phyloP scores from a whole-genome alignment of 2,113 vertebrate genomes.

The Colaptes auratus region DNA sequence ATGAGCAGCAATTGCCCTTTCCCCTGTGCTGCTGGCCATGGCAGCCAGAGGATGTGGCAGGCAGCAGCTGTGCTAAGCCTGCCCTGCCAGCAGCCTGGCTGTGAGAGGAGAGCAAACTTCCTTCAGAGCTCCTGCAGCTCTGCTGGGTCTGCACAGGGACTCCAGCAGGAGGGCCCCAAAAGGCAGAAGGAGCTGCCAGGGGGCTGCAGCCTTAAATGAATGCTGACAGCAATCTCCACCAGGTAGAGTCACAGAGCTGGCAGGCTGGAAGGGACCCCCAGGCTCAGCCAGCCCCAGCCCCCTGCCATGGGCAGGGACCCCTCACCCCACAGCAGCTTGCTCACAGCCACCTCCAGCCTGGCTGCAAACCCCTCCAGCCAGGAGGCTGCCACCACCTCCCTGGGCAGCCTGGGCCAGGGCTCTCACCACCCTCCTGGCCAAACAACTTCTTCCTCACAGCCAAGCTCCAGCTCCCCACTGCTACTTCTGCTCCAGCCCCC shows the following conservation, averaged over 20 bases:
- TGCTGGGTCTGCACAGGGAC: neutral
- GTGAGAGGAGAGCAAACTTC: conserved; percentile 12
- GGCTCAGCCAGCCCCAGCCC: too few relatives aligned
- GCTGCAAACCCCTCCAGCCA: too few relatives aligned
- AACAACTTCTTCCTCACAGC: too few relatives aligned
- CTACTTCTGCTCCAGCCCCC: too few relatives aligned
- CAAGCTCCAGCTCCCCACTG: too few relatives aligned
- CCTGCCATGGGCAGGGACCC: too few relatives aligned
- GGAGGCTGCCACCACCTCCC: too few relatives aligned
- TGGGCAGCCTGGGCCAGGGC: too few relatives aligned
- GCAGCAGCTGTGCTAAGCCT: conserved; percentile 26
- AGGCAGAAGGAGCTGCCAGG: neutral
- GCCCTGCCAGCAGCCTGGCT: conserved; percentile 13
- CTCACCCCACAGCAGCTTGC: too few relatives aligned
- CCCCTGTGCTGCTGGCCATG: neutral
- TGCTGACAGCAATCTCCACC: neutral
- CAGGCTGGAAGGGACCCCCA: too few relatives aligned
- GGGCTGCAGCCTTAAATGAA: neutral
- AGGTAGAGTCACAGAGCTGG: neutral
- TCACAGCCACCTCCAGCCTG: too few relatives aligned
- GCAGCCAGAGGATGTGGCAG: neutral
- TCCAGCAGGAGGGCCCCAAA: neutral
- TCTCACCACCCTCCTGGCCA: too few relatives aligned
- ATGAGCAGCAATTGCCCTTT: neutral
- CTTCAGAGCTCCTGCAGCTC: conserved; percentile 30